Conservation (phyloP, 2,797 vertebrate genomes). For the Mastacembelus armatus region DNA sequence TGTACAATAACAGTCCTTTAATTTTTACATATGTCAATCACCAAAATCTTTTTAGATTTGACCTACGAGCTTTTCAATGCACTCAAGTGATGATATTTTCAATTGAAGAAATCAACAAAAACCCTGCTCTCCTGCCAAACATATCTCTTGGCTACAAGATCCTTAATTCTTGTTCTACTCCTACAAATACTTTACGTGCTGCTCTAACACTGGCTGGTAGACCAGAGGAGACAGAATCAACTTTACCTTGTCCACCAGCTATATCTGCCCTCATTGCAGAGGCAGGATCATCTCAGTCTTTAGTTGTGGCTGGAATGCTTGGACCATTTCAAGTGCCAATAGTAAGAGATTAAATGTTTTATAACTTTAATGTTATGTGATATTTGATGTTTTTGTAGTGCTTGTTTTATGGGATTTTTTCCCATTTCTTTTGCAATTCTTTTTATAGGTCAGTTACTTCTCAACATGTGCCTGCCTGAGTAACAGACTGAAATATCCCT, state of each 20-base stretch:
- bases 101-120: slow-evolving; percentile 83
- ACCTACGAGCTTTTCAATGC: slow-evolving; percentile 83
- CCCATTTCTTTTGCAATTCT: not conserved
- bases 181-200: slow-evolving; percentile 78
- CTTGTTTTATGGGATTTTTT: too few species aligned
- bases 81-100: slow-evolving; percentile 84
- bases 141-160: slow-evolving; percentile 83
- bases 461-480: slow-evolving; percentile 85
- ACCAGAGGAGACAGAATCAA: slow-evolving; percentile 33
- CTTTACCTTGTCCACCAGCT: slow-evolving; percentile 66
- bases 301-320: slow-evolving; percentile 78
- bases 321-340: slow-evolving; percentile 83
- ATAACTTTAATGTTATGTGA: not conserved
- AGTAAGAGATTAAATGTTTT: slow-evolving; percentile 61
- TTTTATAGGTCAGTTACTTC: slow-evolving; percentile 85
- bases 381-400: too few species aligned
- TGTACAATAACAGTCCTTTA: too few species aligned
- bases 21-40: too few species aligned
- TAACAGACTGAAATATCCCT: too few species aligned
- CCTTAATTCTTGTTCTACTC: slow-evolving; percentile 83
- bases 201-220: slow-evolving; percentile 74
- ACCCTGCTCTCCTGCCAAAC: slow-evolving; percentile 78
- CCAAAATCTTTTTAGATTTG: slow-evolving; percentile 80
- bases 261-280: slow-evolving; percentile 83
- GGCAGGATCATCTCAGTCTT: slow-evolving; percentile 83